Percentiles rank a stretch among this genome's conserved stretches.
phyloP scores from a whole-genome alignment of 2,113 vertebrate genomes.

The Siniperca knerii region DNA sequence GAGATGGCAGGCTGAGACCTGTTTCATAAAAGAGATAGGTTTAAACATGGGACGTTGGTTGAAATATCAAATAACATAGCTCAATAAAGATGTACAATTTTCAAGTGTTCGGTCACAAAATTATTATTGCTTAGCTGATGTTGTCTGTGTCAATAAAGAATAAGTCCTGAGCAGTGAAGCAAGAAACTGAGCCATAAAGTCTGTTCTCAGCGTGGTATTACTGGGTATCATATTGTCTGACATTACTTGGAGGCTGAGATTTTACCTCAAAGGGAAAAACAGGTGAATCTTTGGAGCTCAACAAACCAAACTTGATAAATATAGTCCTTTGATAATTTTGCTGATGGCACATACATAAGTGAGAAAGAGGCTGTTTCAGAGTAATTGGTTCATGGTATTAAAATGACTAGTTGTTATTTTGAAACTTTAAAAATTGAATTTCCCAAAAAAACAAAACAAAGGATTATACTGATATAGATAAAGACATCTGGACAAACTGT shows the following conservation, averaged over 20 bases:
- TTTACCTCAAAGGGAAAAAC: slow-evolving; percentile 41
- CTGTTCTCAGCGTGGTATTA: slow-evolving; percentile 36
- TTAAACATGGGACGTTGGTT: slow-evolving; percentile 25
- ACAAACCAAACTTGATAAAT: slow-evolving; percentile 74
- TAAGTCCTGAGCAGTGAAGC: slow-evolving; percentile 47
- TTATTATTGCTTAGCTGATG: slow-evolving; percentile 58
- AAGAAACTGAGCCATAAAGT: slow-evolving; percentile 57
- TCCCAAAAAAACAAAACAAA: not conserved
- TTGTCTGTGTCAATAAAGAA: slow-evolving; percentile 62
- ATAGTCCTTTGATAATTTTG: slow-evolving; percentile 71
- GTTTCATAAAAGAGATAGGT: slow-evolving; percentile 24
- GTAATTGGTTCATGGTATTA: slow-evolving; percentile 8
- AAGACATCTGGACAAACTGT: slow-evolving; percentile 34
- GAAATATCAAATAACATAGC: slow-evolving; percentile 43
- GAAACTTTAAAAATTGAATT: slow-evolving; percentile 22
- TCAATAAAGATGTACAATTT: slow-evolving; percentile 46
- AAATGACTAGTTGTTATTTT: slow-evolving; percentile 17
- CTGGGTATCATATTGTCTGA: slow-evolving; percentile 43
- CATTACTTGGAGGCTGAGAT: slow-evolving; percentile 34
- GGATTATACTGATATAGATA: not conserved
- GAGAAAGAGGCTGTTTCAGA: slow-evolving; percentile 37
- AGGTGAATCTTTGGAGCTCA: slow-evolving; percentile 55
- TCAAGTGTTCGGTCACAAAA: slow-evolving; percentile 50
- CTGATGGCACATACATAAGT: slow-evolving; percentile 20
- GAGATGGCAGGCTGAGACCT: slow-evolving; percentile 52